These are phyloP conservation scores for Ataeniobius toweri DNA, from an alignment of 2,797 vertebrate species.

Conservation along the genomic window DNA sequence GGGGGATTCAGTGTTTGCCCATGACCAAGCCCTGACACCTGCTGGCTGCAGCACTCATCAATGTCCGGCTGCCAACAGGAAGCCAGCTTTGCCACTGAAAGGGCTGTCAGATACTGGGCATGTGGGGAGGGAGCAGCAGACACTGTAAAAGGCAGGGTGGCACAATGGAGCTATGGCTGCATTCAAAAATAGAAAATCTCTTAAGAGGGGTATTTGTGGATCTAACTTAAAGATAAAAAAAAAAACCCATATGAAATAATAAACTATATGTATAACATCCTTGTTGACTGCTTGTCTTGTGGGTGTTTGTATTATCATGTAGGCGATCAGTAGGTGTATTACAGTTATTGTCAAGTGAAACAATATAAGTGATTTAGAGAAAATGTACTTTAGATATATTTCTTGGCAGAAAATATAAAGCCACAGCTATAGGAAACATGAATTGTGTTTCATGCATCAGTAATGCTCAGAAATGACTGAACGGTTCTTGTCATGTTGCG, in stretches of 20 bases:
- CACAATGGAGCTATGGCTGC: slow-evolving; percentile 73
- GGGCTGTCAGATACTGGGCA: slow-evolving; percentile 68
- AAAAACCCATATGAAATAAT: neutral
- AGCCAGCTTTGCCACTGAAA: slow-evolving; percentile 69
- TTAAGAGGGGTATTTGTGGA: slow-evolving; percentile 31
- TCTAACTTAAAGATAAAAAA: slow-evolving; percentile 21
- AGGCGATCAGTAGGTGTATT: neutral
- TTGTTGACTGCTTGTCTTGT: neutral
- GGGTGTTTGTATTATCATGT: neutral
- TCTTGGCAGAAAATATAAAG: neutral
- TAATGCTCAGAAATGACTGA: slow-evolving; percentile 13
- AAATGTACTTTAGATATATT: neutral
- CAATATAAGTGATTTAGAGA: neutral
- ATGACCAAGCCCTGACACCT: slow-evolving; percentile 60
- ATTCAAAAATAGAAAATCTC: slow-evolving; percentile 76
- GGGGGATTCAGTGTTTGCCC: slow-evolving; percentile 43
- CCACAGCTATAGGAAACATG: neutral
- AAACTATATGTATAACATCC: neutral
- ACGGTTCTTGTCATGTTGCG: slow-evolving; percentile 39
- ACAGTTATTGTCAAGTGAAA: neutral
- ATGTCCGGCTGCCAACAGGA: slow-evolving; percentile 56
- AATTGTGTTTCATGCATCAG: too few relatives aligned
- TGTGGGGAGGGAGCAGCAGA: slow-evolving; percentile 41
- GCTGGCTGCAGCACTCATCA: slow-evolving; percentile 56
- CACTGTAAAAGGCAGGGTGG: slow-evolving; percentile 63